Percentiles rank a stretch among this genome's conserved stretches.
Evolutionary conservation across 92 coral and sea anemone species (phyloP).

Genomic region (Epizoanthus rinbou): DNA sequence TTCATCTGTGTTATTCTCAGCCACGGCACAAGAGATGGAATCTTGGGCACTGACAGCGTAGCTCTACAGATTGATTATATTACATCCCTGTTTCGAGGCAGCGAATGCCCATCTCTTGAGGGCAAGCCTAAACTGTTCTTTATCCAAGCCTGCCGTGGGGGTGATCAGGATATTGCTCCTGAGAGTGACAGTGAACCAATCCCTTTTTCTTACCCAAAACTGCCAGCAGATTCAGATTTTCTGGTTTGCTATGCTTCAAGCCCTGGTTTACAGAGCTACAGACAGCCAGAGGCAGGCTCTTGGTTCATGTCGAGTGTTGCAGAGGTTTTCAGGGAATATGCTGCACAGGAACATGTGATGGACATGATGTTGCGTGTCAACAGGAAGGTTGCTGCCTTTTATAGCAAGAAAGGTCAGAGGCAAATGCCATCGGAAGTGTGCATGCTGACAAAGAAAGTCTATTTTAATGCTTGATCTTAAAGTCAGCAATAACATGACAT

Average conservation of each 20-base stretch:
- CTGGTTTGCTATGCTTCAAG: constrained; percentile 85
- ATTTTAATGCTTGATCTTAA: constrained; percentile 42
- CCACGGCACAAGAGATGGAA: constrained; percentile 78
- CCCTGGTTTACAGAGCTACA: constrained; percentile 77
- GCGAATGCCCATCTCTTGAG: constrained; percentile 62
- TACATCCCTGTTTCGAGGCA: constrained; percentile 68
- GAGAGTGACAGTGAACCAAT: constrained; percentile 84
- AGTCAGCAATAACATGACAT: too few relatives aligned
- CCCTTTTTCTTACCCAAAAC: constrained; percentile 48
- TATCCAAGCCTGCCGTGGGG: constrained; percentile 91
- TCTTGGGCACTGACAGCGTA: constrained; percentile 76
- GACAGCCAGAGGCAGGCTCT: constrained; percentile 68
- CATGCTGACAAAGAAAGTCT: constrained; percentile 81
- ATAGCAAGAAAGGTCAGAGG: constrained; percentile 60
- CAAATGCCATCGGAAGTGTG: constrained; percentile 93
- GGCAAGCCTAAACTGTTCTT: constrained; percentile 91
- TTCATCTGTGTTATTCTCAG: constrained; percentile 89
- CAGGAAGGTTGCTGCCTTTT: constrained; percentile 58
- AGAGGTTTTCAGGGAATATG: constrained; percentile 60
- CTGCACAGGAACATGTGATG: constrained; percentile 75
- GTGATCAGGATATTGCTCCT: constrained; percentile 52
- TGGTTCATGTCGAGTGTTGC: constrained; percentile 78
- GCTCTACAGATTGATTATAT: constrained; percentile 73
- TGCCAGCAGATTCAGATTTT: constrained; percentile 87
- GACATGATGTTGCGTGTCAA: constrained; percentile 91